Evolutionary conservation across 1,140 invertebrate species (phyloP), one percentile per base, ranked within the genome.

Genomic region (Oncopodura yosiiana): DNA sequence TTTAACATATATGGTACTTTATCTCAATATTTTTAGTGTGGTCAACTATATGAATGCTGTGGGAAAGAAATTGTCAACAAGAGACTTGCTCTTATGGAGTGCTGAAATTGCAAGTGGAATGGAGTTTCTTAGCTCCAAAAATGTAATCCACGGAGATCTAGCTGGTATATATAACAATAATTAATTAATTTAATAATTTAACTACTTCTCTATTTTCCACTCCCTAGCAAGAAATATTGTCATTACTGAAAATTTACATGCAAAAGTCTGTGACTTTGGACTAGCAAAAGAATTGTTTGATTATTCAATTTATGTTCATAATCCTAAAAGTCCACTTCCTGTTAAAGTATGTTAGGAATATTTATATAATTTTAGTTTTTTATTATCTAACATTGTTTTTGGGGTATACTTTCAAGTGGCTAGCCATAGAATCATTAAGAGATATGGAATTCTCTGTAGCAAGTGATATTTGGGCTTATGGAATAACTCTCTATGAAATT

Each of bases 241-340:
- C 2, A 19, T 56, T 2, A 50, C 48, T 12, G 37, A 34, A 5
- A 21, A 37, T 14, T 42, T 46, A 48, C 50, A 27, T 3, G 49
- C 54, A 4, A 56, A 56, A 21, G 21, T 56, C 5, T 50, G 54
- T 32, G 46, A 56, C 18, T 56, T 56, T 50, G 54, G 46, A 14
- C n/a, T 56, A 27, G 38, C 54, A 18, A 46, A 56, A 19, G 32
- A 49, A 26, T 34, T 49, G 9, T 49, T n/a, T 38, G 46, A 56
- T 14, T 56, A 56, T 36, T 26, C 54, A 21, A 48, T 56, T 6
- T 56, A 56, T 18, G 54, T 56, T 18, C 54, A 56, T 23, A 56
- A 56, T 30, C 19, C 46, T 2, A 30, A 49, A n/a, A n/a, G n/a
- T n/a, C n/a, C n/a, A n/a, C n/a, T n/a, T n/a, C n/a, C n/a, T n/a